Evolutionary conservation across 2,888 invertebrate species (phyloP).

Genomic region (Cephus rjabovi): DNA sequence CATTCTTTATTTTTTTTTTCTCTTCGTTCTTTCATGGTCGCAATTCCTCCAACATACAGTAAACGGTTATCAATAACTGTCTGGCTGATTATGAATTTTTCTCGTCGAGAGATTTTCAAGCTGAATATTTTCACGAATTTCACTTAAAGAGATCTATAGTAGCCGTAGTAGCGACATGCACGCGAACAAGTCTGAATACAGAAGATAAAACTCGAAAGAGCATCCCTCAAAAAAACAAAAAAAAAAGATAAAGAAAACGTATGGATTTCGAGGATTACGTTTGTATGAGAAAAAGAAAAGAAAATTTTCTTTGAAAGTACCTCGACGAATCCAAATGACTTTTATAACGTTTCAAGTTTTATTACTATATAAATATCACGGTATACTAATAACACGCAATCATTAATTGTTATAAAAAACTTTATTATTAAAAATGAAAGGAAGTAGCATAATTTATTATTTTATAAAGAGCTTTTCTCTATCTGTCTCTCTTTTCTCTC

Average conservation of each 20-base stretch:
- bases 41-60: neutral
- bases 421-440: slow-evolving; percentile 15
- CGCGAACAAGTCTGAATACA: neutral
- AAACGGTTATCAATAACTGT: neutral
- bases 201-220: neutral
- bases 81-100: neutral
- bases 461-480: slow-evolving; percentile 16
- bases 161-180: neutral
- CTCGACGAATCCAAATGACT: slow-evolving; percentile 1
- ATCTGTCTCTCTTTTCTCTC: neutral
- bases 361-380: slow-evolving; percentile 13
- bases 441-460: slow-evolving; percentile 21
- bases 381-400: slow-evolving; percentile 15
- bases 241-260: neutral
- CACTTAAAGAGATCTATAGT: neutral
- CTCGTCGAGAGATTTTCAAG: neutral
- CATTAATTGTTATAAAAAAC: slow-evolving; percentile 22
- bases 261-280: neutral
- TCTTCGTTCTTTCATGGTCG: slow-evolving; percentile 1
- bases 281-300: neutral
- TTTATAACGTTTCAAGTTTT: slow-evolving; percentile 19
- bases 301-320: neutral
- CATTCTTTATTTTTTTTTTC: slow-evolving; percentile 5
- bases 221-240: neutral
- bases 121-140: neutral